These are phyloP conservation scores for Eulemur mongoz DNA, from an alignment of 2,797 vertebrate species.

Conservation along the genomic window DNA sequence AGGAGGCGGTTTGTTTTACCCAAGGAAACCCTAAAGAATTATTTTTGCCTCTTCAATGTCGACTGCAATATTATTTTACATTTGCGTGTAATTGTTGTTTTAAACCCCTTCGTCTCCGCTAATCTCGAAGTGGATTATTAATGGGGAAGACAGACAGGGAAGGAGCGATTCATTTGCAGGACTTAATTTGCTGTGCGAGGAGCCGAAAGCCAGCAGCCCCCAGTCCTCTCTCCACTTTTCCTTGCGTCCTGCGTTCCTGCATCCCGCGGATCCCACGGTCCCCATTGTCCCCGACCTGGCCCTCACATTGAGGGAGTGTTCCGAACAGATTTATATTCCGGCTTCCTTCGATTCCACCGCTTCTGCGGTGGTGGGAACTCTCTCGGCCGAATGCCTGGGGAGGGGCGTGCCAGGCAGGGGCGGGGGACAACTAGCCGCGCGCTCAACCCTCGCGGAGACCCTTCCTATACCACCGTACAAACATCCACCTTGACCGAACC, in stretches of 20 bases:
- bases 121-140: slow-evolving; percentile 80
- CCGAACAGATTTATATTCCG: slow-evolving; percentile 81
- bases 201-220: slow-evolving; percentile 66
- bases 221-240: slow-evolving; percentile 74
- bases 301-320: slow-evolving; percentile 78
- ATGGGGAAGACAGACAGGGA: slow-evolving; percentile 63
- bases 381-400: slow-evolving; percentile 20
- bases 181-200: slow-evolving; percentile 64
- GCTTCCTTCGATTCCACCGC: slow-evolving; percentile 73
- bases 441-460: slow-evolving; percentile 21
- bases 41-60: slow-evolving; percentile 23
- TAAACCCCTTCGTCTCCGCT: slow-evolving; percentile 78
- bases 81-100: slow-evolving; percentile 72
- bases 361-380: slow-evolving; percentile 65
- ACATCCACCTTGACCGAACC: slow-evolving; percentile 44
- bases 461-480: background rate
- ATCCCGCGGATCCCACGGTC: slow-evolving; percentile 80
- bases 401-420: slow-evolving; percentile 50
- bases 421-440: background rate
- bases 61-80: slow-evolving; percentile 57
- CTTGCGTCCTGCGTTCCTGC: slow-evolving; percentile 73
- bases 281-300: slow-evolving; percentile 82
- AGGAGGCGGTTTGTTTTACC: slow-evolving; percentile 67
- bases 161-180: slow-evolving; percentile 75
- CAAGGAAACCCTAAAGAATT: slow-evolving; percentile 59